Conservation (phyloP, 2,888 invertebrate genomes). For the Stenoptilia bipunctidactyla region DNA sequence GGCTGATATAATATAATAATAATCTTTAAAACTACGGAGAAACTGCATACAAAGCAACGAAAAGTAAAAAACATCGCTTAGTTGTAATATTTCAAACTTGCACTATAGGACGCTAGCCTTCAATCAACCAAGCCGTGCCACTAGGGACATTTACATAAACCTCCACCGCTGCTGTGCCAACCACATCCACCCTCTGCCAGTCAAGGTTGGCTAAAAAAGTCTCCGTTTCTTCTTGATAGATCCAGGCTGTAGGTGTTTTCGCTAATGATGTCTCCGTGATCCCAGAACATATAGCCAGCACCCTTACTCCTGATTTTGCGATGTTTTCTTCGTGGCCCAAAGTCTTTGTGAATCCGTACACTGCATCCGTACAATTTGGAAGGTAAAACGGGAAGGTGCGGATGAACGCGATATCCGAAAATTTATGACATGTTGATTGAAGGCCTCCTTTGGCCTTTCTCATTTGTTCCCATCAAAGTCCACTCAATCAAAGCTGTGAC, state of each 20-base stretch:
- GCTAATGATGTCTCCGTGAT: slow-evolving; percentile 41
- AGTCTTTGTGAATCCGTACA: slow-evolving; percentile 53
- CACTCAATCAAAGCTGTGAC: slow-evolving; percentile 28
- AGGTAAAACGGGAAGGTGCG: slow-evolving; percentile 62
- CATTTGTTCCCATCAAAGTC: slow-evolving; percentile 60
- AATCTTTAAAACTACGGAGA: too few species aligned
- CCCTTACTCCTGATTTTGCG: slow-evolving; percentile 47
- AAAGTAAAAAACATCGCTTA: too few species aligned
- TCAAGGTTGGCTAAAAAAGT: slow-evolving; percentile 14
- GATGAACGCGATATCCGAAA: slow-evolving; percentile 54
- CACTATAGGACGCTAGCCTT: slow-evolving; percentile 29
- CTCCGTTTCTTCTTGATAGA: slow-evolving; percentile 8
- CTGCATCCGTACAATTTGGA: slow-evolving; percentile 62
- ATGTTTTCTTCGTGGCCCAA: slow-evolving; percentile 43
- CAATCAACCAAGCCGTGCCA: slow-evolving; percentile 52
- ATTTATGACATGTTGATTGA: slow-evolving; percentile 74
- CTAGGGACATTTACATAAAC: slow-evolving; percentile 29
- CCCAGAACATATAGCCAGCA: slow-evolving; percentile 58
- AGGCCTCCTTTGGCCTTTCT: slow-evolving; percentile 59
- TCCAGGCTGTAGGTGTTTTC: not conserved
- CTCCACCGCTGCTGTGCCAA: slow-evolving; percentile 15
- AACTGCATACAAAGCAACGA: too few species aligned
- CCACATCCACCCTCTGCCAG: slow-evolving; percentile 18
- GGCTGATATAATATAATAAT: too few species aligned
- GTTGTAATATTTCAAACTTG: too few species aligned